Conservation (phyloP, 2,888 invertebrate genomes). For the Anoplius nigerrimus region DNA sequence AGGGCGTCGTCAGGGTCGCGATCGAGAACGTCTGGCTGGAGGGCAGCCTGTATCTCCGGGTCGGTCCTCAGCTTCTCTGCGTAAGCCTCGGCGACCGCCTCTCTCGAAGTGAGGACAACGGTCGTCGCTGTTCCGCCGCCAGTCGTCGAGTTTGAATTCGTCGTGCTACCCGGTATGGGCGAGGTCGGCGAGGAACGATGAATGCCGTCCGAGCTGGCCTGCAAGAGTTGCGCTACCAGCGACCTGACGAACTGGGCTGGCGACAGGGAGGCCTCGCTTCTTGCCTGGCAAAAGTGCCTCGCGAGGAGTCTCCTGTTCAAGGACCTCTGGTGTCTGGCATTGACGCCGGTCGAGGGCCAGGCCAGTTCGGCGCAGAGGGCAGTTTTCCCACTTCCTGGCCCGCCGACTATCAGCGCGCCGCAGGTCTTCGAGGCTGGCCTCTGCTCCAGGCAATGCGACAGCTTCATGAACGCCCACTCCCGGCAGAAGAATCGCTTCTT, state of each 20-base stretch:
- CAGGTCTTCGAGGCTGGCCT: constrained; percentile 89
- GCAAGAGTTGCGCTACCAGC: constrained; percentile 89
- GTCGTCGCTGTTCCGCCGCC: constrained; percentile 74
- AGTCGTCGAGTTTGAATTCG: constrained; percentile 64
- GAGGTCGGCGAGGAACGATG: constrained; percentile 65
- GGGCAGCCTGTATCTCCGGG: constrained; percentile 87
- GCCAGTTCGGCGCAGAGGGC: constrained; percentile 89
- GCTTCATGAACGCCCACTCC: constrained; percentile 97
- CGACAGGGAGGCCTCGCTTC: constrained; percentile 89
- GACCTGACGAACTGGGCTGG: constrained; percentile 90
- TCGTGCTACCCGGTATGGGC: constrained; percentile 68
- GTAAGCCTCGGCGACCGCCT: constrained; percentile 85
- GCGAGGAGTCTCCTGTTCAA: constrained; percentile 88
- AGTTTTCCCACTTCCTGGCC: constrained; percentile 96
- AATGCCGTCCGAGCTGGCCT: constrained; percentile 73
- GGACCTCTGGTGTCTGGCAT: constrained; percentile 83
- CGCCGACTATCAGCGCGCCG: constrained; percentile 92
- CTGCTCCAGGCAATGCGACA: constrained; percentile 93
- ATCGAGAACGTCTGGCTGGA: constrained; percentile 88
- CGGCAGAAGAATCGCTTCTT: constrained; percentile 90
- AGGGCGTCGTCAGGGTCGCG: constrained; percentile 94
- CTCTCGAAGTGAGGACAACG: constrained; percentile 79
- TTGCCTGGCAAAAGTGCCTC: constrained; percentile 91
- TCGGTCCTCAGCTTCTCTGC: constrained; percentile 86
- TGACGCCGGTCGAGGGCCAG: constrained; percentile 82